Base-by-base conservation (phyloP, 2,888 invertebrate species). In the Scaptomyza polygonia region DNA sequence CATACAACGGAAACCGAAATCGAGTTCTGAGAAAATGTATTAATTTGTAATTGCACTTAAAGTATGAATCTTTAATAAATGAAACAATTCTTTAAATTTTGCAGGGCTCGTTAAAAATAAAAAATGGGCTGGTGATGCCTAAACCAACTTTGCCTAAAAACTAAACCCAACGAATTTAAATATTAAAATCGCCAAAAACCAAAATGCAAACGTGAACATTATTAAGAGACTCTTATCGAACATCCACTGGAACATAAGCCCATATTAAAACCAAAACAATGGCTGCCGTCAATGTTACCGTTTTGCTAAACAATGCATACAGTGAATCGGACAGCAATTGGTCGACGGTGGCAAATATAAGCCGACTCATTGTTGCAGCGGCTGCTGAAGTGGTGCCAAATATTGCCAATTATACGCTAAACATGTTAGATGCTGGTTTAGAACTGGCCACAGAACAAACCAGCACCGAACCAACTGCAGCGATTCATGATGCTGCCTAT, bases 391-490 rank as follows among this genome's bases (percentile, higher is more conserved):
- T 53, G 25, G 67, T 49, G 0, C 83, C 88, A 12, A 80, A 71
- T 5, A 64, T 83, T n/a, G 73, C 72, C 64, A 86, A 88, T 68
- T 86, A 79, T 32, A 77, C 85, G 6, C 52, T 88, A 8, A 86
- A 81, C 14, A 55, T 86, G 42, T 49, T 88, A 11, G 83, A 83
- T 12, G 55, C 67, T 18, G 75, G 87, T 7, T 43, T 87, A 6
- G 61, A 58, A 0, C 18, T 78, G 49, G 72, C 59, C 52, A 77
- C 77, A n/a, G 72, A 72, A 30, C 53, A 67, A 6, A 30, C 51
- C 29, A 71, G 48, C 14, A 12, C 32, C 6, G 52, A 44, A n/a
- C 55, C 49, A 0, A 40, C 56, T 9, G 16, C 59, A 12, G 40
- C 62, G 8, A 25, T 48, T 14, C 57, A 52, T 0, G 80, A 77